Evolutionary conservation across 2,113 vertebrate genomes (phyloP), one percentile per base, ranked within the genome.

Genomic region (Pseudois nayaur): DNA sequence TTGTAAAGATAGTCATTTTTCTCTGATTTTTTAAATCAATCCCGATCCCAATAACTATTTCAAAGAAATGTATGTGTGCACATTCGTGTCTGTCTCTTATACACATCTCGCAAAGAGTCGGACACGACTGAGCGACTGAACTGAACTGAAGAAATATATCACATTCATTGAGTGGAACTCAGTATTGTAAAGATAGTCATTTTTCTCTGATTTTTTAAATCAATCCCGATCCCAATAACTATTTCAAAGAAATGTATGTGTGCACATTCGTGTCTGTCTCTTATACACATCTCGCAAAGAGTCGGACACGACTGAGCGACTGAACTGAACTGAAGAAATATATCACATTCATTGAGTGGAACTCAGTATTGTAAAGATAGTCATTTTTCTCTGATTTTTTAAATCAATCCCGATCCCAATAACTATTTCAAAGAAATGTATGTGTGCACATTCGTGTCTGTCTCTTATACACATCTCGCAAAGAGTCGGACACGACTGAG

Each of bases 61-160:
- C 81, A 85, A 57, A 92, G 13, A 25, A 50, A 43, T 36, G 7
- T 27, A 12, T 33, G 25, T 40, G n/a, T 74, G 52, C 43, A 78
- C 74, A 29, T 16, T 15, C 4, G 0, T 50, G 29, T 79, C n/a
- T n/a, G n/a, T n/a, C n/a, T n/a, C n/a, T n/a, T n/a, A n/a, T n/a
- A n/a, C n/a, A n/a, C n/a, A n/a, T n/a, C n/a, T n/a, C 9, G 3
- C 23, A 57, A 57, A 57, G 9, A 25, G 1, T 27, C 1, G 3
- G 23, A 57, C 55, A 57, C 23, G 1, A 57, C 55, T 57, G 55
- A 57, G 55, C 0, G 23, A 25, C 55, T 57, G 55, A 57, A 57
- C 55, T 57, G 55, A 57, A 54, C 52, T 54, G 81, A 71, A 92
- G 17, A 29, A 74, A 36, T 93, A 7, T 23, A 21, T 59, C 12